phyloP scores from a whole-genome alignment of 1,140 invertebrate genomes.

The Orussus abietinus region DNA sequence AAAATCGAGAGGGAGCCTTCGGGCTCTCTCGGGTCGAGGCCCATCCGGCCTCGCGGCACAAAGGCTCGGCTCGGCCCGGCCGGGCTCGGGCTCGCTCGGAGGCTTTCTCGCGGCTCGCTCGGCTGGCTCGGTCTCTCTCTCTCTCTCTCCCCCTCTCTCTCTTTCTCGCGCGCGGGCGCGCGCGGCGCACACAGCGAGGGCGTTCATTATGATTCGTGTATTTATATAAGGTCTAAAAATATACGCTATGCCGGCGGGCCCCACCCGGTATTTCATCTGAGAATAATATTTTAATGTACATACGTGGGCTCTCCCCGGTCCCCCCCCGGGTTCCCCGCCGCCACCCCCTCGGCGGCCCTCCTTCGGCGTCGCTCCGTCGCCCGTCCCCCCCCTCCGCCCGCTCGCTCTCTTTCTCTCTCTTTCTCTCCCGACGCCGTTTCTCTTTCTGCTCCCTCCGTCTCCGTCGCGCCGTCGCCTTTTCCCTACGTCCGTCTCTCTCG shows the following conservation, averaged over 20 bases:
- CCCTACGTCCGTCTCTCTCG: too few relatives aligned
- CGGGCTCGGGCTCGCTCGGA: background rate
- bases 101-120: background rate
- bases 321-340: conserved; percentile 4
- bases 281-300: conserved; percentile 56
- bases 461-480: background rate
- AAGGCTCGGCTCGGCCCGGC: background rate
- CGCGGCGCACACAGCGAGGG: conserved; percentile 25
- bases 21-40: background rate
- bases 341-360: background rate
- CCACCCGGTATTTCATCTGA: conserved; percentile 55
- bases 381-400: background rate
- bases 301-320: conserved; percentile 17
- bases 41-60: background rate
- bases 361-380: background rate
- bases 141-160: background rate
- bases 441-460: conserved; percentile 11
- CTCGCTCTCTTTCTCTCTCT: conserved; percentile 9
- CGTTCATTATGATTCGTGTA: conserved; percentile 56
- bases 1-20: too few relatives aligned
- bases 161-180: conserved; percentile 11
- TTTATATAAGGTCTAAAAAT: conserved; percentile 56
- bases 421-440: conserved; percentile 10
- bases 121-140: background rate
- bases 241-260: conserved; percentile 49